Base-by-base conservation (phyloP, 2,797 vertebrate genomes). In the Scyliorhinus canicula region DNA sequence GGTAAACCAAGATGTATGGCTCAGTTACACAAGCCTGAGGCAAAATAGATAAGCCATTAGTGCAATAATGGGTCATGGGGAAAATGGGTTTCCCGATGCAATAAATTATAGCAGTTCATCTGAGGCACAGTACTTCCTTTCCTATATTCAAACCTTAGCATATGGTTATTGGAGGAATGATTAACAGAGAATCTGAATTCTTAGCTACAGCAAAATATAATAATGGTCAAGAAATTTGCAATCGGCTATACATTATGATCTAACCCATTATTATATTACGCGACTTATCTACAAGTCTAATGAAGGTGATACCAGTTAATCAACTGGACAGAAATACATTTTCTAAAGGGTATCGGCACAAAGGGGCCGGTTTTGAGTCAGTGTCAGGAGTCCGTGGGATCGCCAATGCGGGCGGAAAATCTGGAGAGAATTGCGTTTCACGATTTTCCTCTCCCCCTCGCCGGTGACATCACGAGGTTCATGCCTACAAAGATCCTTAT, bases 31-130 rank as follows among this genome's bases (percentile, higher is more conserved):
- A 94, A 35, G 93, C 65, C 31, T 31, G 9, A 35, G 47, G 93
- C 74, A 50, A 93, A 71, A 71, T 94, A 65, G 67, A 94, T 94
- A 69, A 71, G 16, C 47, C 44, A 94, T 94, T 74, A 60, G 40
- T 21, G 31, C 67, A 52, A 67, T 94, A 55, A 94, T 71, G 67
- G 91, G 11, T 65, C 47, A 74, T 94, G 31, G 47, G 47, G 67
- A 71, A 35, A 47, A 74, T 94, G 65, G 67, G 40, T 94, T 94
- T 44, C 67, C 67, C 44, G 0, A 74, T 94, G 93, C 50, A 52
- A 52, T 94, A 74, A 94, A 94, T 94, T 71, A 52, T 14, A 55
- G 55, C 55, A 60, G 14, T 19, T 50, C 47, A 35, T 71, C 50
- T 21, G 12, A 52, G 47, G 55, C 52, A 57, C 55, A 57, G 3